phyloP scores from a whole-genome alignment of 2,888 invertebrate species.

The Allygus modestus region DNA sequence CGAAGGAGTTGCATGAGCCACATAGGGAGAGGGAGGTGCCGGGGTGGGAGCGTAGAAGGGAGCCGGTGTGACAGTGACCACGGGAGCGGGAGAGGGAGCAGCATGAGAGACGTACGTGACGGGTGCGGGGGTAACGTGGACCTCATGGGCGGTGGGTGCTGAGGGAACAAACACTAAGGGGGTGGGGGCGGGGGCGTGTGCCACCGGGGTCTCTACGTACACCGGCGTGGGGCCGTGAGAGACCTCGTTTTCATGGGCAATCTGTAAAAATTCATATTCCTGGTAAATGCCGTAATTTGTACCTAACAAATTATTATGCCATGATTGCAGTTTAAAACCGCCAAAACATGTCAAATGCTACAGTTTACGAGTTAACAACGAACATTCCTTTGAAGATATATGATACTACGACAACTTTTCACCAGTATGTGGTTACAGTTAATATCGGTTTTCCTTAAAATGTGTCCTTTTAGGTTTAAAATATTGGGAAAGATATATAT shows the following conservation, averaged over 20 bases:
- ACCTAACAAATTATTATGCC: background rate
- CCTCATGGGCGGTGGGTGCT: slow-evolving; percentile 72
- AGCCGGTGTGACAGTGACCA: slow-evolving; percentile 70
- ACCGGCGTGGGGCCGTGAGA: slow-evolving; percentile 75
- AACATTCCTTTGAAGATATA: too few relatives aligned
- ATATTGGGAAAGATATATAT: too few relatives aligned
- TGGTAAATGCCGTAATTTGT: background rate
- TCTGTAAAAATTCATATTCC: slow-evolving; percentile 28
- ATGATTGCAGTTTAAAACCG: too few relatives aligned
- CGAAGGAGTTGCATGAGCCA: slow-evolving; percentile 48
- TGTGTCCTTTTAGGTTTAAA: too few relatives aligned
- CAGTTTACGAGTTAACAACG: too few relatives aligned
- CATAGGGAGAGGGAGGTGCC: slow-evolving; percentile 61
- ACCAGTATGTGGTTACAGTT: too few relatives aligned
- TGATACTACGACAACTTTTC: too few relatives aligned
- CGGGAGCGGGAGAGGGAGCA: slow-evolving; percentile 68
- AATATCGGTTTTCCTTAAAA: too few relatives aligned
- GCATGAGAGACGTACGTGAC: slow-evolving; percentile 63
- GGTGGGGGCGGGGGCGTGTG: slow-evolving; percentile 72
- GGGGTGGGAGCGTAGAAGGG: slow-evolving; percentile 39
- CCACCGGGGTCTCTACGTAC: slow-evolving; percentile 73
- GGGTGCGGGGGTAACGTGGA: slow-evolving; percentile 68
- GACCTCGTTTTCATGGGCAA: slow-evolving; percentile 46
- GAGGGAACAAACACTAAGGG: slow-evolving; percentile 42
- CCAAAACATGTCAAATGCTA: too few relatives aligned